Conservation (phyloP, 2,797 vertebrate genomes). For the Mallotus villosus region DNA sequence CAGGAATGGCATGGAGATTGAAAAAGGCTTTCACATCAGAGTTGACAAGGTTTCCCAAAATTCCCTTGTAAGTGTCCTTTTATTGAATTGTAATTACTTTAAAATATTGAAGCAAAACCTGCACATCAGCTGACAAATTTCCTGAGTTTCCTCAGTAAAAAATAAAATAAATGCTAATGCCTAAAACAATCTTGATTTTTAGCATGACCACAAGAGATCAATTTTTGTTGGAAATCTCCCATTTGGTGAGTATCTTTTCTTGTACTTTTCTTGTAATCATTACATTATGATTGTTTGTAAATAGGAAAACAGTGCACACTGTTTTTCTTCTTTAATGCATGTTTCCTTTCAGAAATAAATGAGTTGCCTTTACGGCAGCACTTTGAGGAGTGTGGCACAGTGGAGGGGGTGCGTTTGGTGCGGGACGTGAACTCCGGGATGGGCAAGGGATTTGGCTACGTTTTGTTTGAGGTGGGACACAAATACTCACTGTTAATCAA, state of each 20-base stretch:
- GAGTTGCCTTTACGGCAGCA: conserved; percentile 78
- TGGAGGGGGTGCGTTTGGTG: conserved; percentile 85
- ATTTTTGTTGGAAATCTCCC: conserved; percentile 92
- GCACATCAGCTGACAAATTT: not conserved
- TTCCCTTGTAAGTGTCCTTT: conserved; percentile 67
- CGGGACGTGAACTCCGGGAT: conserved; percentile 83
- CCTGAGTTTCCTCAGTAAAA: not conserved
- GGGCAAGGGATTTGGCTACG: conserved; percentile 92
- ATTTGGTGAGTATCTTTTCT: conserved; percentile 81
- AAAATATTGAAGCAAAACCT: not conserved
- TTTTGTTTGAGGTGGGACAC: conserved; percentile 86
- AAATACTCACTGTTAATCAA: not conserved
- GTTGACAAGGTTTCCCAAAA: conserved; percentile 82
- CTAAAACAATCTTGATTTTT: conserved; percentile 42
- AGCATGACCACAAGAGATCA: conserved; percentile 89
- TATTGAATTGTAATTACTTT: not conserved
- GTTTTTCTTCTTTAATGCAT: not conserved
- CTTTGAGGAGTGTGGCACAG: conserved; percentile 80
- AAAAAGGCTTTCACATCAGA: conserved; percentile 83
- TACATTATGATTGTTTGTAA: no score
- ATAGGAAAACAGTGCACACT: not conserved
- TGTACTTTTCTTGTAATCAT: no score
- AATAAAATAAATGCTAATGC: not conserved
- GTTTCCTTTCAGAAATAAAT: conserved; percentile 70
- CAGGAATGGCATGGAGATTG: conserved; percentile 89